phyloP scores from a whole-genome alignment of 2,797 vertebrate genomes.

The Rhodeus uyekii region DNA sequence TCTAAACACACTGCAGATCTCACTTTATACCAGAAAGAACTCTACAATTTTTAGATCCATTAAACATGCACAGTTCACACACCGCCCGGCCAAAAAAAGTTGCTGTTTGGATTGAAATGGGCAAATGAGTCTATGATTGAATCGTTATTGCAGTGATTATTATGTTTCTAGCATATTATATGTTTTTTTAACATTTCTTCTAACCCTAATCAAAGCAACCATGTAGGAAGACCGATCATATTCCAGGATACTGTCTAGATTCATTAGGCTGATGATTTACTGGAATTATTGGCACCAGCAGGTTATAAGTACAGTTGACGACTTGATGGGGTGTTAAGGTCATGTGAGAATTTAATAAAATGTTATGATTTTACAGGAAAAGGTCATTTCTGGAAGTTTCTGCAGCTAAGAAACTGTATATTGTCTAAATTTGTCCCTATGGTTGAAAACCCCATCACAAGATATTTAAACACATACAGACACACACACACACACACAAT shows the following conservation, averaged over 20 bases:
- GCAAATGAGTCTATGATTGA: too few species aligned
- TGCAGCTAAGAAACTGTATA: not conserved
- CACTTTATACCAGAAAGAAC: constrained; percentile 18
- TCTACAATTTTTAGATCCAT: not conserved
- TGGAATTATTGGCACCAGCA: not conserved
- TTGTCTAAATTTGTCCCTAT: not conserved
- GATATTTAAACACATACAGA: too few species aligned
- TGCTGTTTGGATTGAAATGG: too few species aligned
- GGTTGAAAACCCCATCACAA: not conserved
- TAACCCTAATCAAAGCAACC: too few species aligned
- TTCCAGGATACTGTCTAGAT: too few species aligned
- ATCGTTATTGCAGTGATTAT: too few species aligned
- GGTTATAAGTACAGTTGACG: not conserved
- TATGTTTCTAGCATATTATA: too few species aligned
- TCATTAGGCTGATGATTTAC: not conserved
- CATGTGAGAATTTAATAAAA: not conserved
- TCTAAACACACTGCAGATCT: not conserved
- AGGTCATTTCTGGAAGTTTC: not conserved
- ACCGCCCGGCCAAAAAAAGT: too few species aligned
- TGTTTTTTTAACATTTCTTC: too few species aligned
- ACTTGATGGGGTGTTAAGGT: not conserved
- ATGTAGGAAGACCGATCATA: too few species aligned
- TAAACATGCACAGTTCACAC: not conserved
- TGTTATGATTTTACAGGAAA: not conserved
- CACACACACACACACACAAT: too few species aligned